These are phyloP conservation scores for Blastobasis lacticolella DNA, from an alignment of 2,888 invertebrate genomes.

Conservation along the genomic window DNA sequence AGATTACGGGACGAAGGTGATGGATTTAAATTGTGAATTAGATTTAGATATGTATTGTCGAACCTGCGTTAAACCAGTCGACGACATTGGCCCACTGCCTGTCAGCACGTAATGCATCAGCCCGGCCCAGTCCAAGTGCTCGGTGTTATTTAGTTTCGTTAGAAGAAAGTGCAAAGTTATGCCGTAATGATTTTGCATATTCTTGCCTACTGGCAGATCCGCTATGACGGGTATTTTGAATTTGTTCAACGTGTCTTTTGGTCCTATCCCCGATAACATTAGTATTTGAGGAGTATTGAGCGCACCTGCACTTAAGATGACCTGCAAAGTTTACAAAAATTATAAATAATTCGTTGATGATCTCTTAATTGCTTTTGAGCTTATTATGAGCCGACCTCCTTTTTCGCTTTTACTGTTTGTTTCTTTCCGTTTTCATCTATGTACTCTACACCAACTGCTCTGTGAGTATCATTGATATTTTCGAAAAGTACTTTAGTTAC, in stretches of 20 bases:
- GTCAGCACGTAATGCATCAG: constrained; percentile 71
- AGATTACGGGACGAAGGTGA: too few relatives aligned
- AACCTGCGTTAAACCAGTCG: constrained; percentile 77
- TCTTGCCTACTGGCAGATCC: constrained; percentile 31
- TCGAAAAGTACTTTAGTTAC: constrained; percentile 71
- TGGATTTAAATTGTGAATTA: too few relatives aligned
- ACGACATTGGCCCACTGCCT: constrained; percentile 75
- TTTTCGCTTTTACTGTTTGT: constrained; percentile 51
- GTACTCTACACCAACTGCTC: constrained; percentile 73
- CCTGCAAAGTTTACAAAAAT: constrained; percentile 30
- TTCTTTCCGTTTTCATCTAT: constrained; percentile 44
- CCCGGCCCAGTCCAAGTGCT: constrained; percentile 72
- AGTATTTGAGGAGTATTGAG: constrained; percentile 29
- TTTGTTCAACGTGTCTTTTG: constrained; percentile 51
- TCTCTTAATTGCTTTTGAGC: too few relatives aligned
- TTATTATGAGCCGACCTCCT: constrained; percentile 48
- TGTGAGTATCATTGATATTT: constrained; percentile 26
- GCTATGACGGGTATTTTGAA: constrained; percentile 23
- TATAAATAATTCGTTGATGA: too few relatives aligned
- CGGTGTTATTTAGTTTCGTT: constrained; percentile 52
- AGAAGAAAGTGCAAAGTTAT: constrained; percentile 69
- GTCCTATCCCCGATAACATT: constrained; percentile 27
- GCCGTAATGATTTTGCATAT: constrained; percentile 56
- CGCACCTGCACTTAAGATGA: constrained; percentile 68
- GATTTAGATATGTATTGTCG: not conserved